phyloP scores from a whole-genome alignment of 2,113 vertebrate species.

The Agapornis roseicollis region DNA sequence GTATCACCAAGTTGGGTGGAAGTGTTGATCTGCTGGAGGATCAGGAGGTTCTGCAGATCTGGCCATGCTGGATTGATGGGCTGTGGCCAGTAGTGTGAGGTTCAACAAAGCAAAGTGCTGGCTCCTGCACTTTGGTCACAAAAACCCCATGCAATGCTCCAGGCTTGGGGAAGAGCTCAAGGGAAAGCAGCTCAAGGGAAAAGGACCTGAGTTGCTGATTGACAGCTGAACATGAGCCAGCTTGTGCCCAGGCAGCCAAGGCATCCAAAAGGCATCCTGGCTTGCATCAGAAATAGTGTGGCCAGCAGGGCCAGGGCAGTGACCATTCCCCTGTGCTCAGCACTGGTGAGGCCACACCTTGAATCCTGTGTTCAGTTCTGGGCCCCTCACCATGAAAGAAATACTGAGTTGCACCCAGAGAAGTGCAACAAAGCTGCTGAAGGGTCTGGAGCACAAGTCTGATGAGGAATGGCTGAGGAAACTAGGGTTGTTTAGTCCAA shows the following conservation, averaged over 20 bases:
- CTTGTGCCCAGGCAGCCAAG: background rate
- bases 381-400: background rate
- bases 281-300: background rate
- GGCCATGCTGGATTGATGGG: background rate
- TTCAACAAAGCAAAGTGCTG: background rate
- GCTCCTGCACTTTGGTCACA: background rate
- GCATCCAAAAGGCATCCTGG: background rate
- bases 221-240: background rate
- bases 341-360: background rate
- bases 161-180: background rate
- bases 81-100: background rate
- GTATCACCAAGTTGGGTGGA: background rate
- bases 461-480: background rate
- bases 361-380: background rate
- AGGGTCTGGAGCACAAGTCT: background rate
- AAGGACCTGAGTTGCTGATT: background rate
- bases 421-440: background rate
- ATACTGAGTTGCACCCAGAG: background rate
- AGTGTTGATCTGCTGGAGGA: background rate
- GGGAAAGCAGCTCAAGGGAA: background rate
- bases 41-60: background rate
- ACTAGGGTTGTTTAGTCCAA: background rate
- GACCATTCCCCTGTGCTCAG: background rate
- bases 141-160: background rate
- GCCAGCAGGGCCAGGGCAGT: background rate